These are phyloP conservation scores for Corythucha ciliata DNA, from an alignment of 2,888 invertebrate species.

Conservation along the genomic window DNA sequence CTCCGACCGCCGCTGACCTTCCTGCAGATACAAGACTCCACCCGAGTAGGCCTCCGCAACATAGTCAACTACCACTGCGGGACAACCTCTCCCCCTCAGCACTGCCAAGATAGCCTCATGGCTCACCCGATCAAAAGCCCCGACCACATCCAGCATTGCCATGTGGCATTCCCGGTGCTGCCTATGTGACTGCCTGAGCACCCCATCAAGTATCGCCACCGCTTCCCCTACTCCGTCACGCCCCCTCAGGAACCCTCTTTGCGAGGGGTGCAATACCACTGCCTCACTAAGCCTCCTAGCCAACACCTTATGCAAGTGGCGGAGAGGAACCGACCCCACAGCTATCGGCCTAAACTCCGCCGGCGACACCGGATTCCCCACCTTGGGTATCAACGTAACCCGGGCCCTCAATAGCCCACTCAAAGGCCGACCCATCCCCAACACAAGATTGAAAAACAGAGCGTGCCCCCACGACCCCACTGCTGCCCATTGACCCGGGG, in stretches of 20 bases:
- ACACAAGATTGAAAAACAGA: neutral
- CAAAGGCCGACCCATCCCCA: neutral
- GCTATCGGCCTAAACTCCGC: neutral
- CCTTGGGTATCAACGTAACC: neutral
- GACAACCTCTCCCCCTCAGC: conserved; percentile 39
- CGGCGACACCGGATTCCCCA: neutral
- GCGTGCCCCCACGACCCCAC: neutral
- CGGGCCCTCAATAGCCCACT: neutral
- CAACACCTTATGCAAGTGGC: neutral
- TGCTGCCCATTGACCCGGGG: too few species aligned
- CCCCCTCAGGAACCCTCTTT: neutral
- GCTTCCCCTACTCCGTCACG: neutral
- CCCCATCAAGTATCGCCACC: conserved; percentile 34
- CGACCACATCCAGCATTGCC: conserved; percentile 39
- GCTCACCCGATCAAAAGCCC: conserved; percentile 42
- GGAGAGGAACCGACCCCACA: neutral
- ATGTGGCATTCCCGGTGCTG: neutral
- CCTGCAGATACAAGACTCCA: too few species aligned
- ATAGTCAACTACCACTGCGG: conserved; percentile 37
- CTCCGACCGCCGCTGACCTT: too few species aligned
- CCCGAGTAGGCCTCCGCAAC: too few species aligned
- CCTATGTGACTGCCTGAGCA: conserved; percentile 27
- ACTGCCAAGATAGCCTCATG: conserved; percentile 36
- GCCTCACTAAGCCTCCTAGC: neutral
- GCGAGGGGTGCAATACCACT: neutral